phyloP scores from a whole-genome alignment of 2,797 vertebrate species.

The Hydrocynus forskahlii region DNA sequence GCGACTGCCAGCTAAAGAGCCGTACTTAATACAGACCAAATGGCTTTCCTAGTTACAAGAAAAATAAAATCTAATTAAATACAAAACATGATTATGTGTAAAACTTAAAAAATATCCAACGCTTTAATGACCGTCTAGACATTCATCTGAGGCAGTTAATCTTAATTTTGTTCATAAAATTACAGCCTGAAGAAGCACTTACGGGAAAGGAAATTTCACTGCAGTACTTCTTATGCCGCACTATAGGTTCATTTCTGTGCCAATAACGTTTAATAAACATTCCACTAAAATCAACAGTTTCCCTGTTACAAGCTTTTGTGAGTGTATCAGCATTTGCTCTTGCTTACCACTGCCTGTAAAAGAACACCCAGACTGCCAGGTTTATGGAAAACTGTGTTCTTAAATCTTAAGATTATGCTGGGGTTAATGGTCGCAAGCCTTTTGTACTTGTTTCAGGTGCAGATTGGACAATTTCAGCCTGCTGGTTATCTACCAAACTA shows the following conservation, averaged over 20 bases:
- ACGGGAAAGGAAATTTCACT: slow-evolving; percentile 17
- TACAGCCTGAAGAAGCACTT: slow-evolving; percentile 57
- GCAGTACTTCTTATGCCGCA: slow-evolving; percentile 7
- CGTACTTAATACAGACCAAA: slow-evolving; percentile 61
- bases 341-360: background rate
- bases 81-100: slow-evolving; percentile 51
- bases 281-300: slow-evolving; percentile 1
- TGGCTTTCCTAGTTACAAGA: slow-evolving; percentile 52
- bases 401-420: background rate
- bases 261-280: background rate
- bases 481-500: background rate
- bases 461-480: background rate
- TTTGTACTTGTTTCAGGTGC: background rate
- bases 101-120: slow-evolving; percentile 53
- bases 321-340: background rate
- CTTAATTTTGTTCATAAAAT: slow-evolving; percentile 62
- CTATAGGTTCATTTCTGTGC: background rate
- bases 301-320: background rate
- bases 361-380: background rate
- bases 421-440: background rate
- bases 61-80: slow-evolving; percentile 59
- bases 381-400: background rate
- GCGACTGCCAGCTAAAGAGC: slow-evolving; percentile 23
- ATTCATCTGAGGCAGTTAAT: slow-evolving; percentile 36
- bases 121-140: slow-evolving; percentile 67